Conservation (phyloP, 2,888 invertebrate species). For the Erebia ligea region DNA sequence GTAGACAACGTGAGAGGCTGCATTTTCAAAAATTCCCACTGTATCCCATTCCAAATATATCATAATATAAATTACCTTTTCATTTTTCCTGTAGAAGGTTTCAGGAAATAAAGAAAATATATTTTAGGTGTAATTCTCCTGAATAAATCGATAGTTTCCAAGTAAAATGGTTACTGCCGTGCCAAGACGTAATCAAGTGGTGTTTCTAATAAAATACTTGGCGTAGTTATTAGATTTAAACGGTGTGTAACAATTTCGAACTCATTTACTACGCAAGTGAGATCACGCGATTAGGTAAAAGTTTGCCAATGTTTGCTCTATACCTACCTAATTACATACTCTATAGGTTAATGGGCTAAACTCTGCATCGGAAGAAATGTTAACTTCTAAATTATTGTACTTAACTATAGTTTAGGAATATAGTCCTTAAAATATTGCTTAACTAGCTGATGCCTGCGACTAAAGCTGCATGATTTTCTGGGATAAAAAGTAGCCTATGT, state of each 20-base stretch:
- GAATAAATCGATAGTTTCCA: slow-evolving; percentile 17
- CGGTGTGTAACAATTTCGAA: slow-evolving; percentile 38
- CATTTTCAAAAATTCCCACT: no score
- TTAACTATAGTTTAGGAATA: no score
- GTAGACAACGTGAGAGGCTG: no score
- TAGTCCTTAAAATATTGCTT: no score
- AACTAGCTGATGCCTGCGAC: no score
- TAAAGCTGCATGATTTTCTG: no score
- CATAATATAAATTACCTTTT: no score
- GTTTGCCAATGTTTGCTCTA: not conserved
- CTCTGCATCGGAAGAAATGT: not conserved
- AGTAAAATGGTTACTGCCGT: slow-evolving; percentile 28
- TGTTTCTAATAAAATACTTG: slow-evolving; percentile 38
- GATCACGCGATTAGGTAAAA: slow-evolving; percentile 9
- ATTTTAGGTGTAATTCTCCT: not conserved
- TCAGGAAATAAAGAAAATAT: no score
- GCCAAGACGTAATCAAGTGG: slow-evolving; percentile 34
- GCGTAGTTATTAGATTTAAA: slow-evolving; percentile 37
- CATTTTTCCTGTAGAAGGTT: no score
- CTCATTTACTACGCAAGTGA: slow-evolving; percentile 20
- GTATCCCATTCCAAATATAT: no score
- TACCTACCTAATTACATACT: no score
- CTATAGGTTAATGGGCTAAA: not conserved
- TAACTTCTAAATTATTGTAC: not conserved
- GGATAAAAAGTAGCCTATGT: no score